These are phyloP conservation scores for Psittacula echo DNA, from an alignment of 2,797 vertebrate genomes.

Conservation along the genomic window DNA sequence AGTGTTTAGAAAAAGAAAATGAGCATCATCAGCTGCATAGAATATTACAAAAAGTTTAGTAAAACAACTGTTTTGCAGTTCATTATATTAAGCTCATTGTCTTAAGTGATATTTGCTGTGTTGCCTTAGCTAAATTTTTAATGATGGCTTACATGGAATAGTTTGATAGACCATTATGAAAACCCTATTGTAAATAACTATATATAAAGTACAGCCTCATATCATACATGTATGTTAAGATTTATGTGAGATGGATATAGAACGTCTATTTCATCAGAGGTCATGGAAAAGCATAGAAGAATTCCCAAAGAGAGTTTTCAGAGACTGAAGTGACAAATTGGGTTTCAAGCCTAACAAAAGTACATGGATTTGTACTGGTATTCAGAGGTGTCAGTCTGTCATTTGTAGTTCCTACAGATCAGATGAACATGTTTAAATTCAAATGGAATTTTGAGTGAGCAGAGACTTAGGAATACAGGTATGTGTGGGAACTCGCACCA, in stretches of 20 bases:
- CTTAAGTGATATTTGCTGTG: background rate
- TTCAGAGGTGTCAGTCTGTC: fast-evolving
- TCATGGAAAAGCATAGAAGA: background rate
- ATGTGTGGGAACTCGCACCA: background rate
- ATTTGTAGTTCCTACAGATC: background rate
- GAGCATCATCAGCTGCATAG: background rate
- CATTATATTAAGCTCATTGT: background rate
- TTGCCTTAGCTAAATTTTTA: background rate
- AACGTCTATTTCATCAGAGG: background rate
- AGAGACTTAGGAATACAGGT: background rate
- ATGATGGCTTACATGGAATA: background rate
- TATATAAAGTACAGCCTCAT: fast-evolving
- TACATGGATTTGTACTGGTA: background rate
- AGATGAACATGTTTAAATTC: background rate
- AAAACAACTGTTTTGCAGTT: background rate
- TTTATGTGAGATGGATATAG: background rate
- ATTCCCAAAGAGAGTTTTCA: background rate
- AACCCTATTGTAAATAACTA: background rate
- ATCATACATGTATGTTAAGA: background rate
- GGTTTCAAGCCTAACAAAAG: background rate
- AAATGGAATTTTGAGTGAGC: background rate
- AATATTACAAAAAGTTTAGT: background rate
- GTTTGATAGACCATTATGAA: background rate
- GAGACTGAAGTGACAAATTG: background rate
- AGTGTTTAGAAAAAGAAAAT: background rate